Evolutionary conservation across 1,140 invertebrate species (phyloP).

Genomic region (Bombyx mori): DNA sequence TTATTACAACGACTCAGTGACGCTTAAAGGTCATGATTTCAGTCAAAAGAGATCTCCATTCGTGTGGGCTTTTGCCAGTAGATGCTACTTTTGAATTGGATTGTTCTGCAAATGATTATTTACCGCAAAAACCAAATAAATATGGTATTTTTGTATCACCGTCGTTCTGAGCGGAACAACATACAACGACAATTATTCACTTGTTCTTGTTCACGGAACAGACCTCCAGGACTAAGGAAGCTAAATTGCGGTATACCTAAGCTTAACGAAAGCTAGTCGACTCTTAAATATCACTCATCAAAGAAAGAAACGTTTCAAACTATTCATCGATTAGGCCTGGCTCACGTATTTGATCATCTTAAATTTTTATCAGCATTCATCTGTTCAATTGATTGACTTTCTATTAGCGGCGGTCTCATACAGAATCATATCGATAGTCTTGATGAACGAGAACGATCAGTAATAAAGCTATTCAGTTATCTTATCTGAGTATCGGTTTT

Average conservation of each 20-base stretch:
- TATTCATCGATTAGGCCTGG: background rate
- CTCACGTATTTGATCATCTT: constrained; percentile 3
- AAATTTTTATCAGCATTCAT: constrained; percentile 21
- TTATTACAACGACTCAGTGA: too few species aligned
- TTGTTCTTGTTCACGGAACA: background rate
- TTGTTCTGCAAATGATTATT: too few species aligned
- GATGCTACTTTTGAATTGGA: too few species aligned
- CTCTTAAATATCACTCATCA: background rate
- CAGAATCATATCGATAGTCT: constrained; percentile 46
- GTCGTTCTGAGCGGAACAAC: too few species aligned
- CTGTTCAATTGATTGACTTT: constrained; percentile 54
- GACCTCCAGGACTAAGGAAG: background rate
- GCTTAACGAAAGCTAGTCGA: background rate
- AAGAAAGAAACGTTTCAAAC: background rate
- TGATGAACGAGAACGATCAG: constrained; percentile 29
- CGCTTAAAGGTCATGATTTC: too few species aligned
- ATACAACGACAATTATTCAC: background rate
- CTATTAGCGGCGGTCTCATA: constrained; percentile 49
- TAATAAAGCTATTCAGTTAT: constrained; percentile 52
- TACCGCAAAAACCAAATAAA: too few species aligned
- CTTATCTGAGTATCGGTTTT: constrained; percentile 40
- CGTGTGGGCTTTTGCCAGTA: too few species aligned
- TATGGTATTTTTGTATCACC: too few species aligned
- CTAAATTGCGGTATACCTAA: background rate
- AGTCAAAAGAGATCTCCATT: too few species aligned